Conservation (phyloP, 2,797 vertebrate genomes). For the Crenuchus spilurus region DNA sequence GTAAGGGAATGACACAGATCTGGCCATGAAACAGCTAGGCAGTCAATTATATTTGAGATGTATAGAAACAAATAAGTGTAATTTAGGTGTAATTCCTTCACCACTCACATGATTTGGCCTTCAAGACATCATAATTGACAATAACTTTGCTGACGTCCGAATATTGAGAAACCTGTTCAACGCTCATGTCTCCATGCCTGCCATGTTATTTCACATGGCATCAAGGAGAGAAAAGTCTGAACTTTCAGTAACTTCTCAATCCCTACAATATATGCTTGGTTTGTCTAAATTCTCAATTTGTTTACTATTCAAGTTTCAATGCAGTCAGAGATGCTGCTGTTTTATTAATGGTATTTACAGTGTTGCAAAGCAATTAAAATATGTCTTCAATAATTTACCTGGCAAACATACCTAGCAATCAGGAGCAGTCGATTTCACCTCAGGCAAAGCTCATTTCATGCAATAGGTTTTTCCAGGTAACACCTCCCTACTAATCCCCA, state of each 20-base stretch:
- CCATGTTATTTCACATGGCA: too few species aligned
- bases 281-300: background rate
- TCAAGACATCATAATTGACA: too few species aligned
- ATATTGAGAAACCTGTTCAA: too few species aligned
- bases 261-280: background rate
- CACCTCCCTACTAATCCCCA: background rate
- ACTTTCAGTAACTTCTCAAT: background rate
- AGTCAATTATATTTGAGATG: too few species aligned
- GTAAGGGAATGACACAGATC: too few species aligned
- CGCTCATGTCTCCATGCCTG: background rate
- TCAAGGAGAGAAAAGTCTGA: background rate
- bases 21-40: too few species aligned
- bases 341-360: conserved; percentile 28
- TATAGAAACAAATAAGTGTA: too few species aligned
- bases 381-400: conserved; percentile 5
- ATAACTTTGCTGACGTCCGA: too few species aligned
- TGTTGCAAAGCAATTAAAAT: conserved; percentile 16
- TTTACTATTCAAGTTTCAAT: background rate
- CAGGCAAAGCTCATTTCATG: conserved; percentile 25
- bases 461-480: background rate
- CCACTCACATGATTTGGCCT: too few species aligned
- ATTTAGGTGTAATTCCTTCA: too few species aligned
- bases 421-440: background rate
- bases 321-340: background rate
- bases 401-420: background rate